phyloP scores from a whole-genome alignment of 2,797 vertebrate genomes.

The Toxotes lorentzi region DNA sequence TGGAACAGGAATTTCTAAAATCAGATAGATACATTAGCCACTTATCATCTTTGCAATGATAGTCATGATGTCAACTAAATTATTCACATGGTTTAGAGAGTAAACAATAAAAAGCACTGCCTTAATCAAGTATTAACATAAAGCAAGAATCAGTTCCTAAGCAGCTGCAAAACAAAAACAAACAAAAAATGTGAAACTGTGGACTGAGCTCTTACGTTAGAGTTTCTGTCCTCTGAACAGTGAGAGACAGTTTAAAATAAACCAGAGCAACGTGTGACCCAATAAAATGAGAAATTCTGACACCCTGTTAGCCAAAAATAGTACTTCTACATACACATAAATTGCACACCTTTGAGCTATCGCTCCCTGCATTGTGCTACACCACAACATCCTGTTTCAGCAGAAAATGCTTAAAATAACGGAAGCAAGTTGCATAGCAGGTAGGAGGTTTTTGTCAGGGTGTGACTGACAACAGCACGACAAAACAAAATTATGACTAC shows the following conservation, averaged over 20 bases:
- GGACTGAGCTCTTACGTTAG: not conserved
- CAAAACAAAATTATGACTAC: not conserved
- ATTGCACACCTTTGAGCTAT: not conserved
- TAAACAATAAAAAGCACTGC: not conserved
- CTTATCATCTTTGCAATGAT: not conserved
- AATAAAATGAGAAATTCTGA: not conserved
- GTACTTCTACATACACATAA: not conserved
- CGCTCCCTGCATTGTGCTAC: constrained; percentile 7
- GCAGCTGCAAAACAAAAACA: not conserved
- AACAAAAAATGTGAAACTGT: not conserved
- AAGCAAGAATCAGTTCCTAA: not conserved
- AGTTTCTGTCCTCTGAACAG: not conserved
- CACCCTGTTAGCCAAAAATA: not conserved
- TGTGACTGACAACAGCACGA: not conserved
- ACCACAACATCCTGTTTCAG: constrained; percentile 75
- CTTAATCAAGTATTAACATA: not conserved
- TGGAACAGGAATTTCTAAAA: constrained; percentile 69
- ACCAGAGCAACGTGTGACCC: not conserved
- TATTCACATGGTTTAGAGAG: not conserved
- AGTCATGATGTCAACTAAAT: too few species aligned
- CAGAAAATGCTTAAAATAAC: constrained; percentile 32
- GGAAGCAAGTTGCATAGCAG: constrained; percentile 24
- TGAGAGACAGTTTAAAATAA: not conserved
- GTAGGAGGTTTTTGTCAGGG: not conserved
- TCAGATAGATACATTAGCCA: constrained; percentile 2